phyloP scores from a whole-genome alignment of 2,113 vertebrate genomes.

The Corythoichthys intestinalis region DNA sequence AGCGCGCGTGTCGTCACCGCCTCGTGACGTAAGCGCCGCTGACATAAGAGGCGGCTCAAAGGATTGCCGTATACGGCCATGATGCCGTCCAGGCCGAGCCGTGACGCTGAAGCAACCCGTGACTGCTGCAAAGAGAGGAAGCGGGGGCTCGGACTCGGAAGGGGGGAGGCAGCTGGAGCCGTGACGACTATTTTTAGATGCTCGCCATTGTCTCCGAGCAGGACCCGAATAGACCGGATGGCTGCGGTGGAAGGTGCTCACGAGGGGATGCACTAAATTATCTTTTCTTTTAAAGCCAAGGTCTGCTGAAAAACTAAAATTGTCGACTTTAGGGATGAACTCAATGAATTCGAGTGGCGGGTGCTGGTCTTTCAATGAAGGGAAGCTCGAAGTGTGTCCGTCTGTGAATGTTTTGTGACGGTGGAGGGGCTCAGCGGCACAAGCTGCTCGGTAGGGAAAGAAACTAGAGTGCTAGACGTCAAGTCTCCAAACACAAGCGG shows the following conservation, averaged over 20 bases:
- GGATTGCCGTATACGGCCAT: slow-evolving; percentile 66
- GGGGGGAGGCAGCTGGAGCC: slow-evolving; percentile 41
- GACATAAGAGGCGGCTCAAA: slow-evolving; percentile 46
- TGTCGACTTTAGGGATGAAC: too few relatives aligned
- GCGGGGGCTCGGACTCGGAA: not conserved
- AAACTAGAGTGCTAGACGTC: too few relatives aligned
- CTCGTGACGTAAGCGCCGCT: slow-evolving; percentile 35
- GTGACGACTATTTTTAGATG: slow-evolving; percentile 59
- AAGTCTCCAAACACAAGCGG: too few relatives aligned
- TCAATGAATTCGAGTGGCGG: too few relatives aligned
- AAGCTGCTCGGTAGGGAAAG: too few relatives aligned
- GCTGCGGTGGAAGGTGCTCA: not conserved
- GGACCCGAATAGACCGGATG: not conserved
- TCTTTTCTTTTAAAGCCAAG: too few relatives aligned
- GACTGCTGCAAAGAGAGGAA: slow-evolving; percentile 40
- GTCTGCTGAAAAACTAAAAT: too few relatives aligned
- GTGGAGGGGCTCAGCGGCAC: too few relatives aligned
- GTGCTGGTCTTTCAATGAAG: too few relatives aligned
- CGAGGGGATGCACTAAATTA: not conserved
- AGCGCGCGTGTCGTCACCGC: slow-evolving; percentile 57
- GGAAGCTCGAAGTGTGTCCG: too few relatives aligned
- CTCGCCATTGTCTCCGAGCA: not conserved
- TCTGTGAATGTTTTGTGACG: too few relatives aligned
- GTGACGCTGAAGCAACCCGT: slow-evolving; percentile 57
- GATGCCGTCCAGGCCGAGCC: slow-evolving; percentile 33